A percentile compares a stretch with the other conserved stretches of the same genome.
These are phyloP conservation scores for Dorcus parallelipipedus DNA, from an alignment of 2,888 invertebrate species.

Conservation along the genomic window DNA sequence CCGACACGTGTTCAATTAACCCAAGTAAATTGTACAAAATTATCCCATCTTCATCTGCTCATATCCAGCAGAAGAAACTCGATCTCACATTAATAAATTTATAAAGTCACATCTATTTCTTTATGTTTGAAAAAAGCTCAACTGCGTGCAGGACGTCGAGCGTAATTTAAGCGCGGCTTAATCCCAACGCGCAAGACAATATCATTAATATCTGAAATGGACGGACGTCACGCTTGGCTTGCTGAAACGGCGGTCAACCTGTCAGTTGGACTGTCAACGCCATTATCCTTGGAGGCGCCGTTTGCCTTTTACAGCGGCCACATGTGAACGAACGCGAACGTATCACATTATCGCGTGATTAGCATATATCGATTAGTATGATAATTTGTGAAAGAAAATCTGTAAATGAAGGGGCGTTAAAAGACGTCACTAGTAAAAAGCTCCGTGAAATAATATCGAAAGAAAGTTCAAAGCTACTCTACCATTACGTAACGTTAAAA, in stretches of 20 bases:
- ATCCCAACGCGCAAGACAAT: neutral
- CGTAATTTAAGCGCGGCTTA: neutral
- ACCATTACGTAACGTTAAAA: too few relatives aligned
- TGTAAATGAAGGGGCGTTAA: too few relatives aligned
- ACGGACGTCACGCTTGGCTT: slow-evolving; percentile 1
- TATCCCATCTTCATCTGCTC: neutral
- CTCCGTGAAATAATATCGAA: too few relatives aligned
- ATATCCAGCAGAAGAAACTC: neutral
- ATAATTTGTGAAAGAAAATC: too few relatives aligned
- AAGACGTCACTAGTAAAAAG: too few relatives aligned
- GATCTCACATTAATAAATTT: neutral
- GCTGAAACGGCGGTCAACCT: neutral
- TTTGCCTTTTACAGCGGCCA: neutral
- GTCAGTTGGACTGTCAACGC: neutral
- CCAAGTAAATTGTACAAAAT: too few relatives aligned
- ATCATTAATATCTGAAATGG: slow-evolving; percentile 1
- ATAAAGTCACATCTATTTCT: neutral
- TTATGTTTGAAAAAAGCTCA: neutral
- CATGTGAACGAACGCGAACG: neutral
- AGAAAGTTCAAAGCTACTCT: too few relatives aligned
- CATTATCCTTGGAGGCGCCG: neutral
- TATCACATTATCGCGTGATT: too few relatives aligned
- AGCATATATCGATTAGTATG: too few relatives aligned
- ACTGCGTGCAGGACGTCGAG: neutral
- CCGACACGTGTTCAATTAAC: too few relatives aligned